These are phyloP conservation scores for Helleia helle DNA, from an alignment of 2,888 invertebrate genomes.

Conservation along the genomic window DNA sequence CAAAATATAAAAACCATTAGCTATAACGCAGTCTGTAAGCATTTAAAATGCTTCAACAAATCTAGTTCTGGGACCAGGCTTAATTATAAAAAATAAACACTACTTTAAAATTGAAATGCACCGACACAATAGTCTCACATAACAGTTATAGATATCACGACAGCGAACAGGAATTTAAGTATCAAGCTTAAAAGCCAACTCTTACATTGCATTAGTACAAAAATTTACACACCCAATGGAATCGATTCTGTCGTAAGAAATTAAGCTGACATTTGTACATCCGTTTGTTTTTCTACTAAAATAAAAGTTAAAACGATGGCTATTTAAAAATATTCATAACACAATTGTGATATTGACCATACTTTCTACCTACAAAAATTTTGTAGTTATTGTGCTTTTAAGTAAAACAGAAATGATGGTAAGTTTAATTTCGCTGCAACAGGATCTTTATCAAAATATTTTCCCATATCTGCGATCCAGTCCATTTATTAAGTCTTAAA, in stretches of 20 bases:
- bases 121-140: neutral
- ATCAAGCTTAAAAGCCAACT: neutral
- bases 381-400: too few relatives aligned
- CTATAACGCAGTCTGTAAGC: too few relatives aligned
- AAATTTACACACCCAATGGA: neutral
- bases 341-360: too few relatives aligned
- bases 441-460: neutral
- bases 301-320: too few relatives aligned
- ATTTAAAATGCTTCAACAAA: neutral
- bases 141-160: neutral
- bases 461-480: neutral
- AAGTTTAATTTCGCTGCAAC: too few relatives aligned
- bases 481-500: neutral
- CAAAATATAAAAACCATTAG: too few relatives aligned
- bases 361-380: too few relatives aligned
- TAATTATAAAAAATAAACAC: conserved; percentile 5
- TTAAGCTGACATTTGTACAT: too few relatives aligned
- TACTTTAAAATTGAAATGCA: conserved; percentile 1
- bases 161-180: neutral
- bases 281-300: too few relatives aligned
- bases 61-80: neutral
- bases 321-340: too few relatives aligned
- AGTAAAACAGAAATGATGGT: too few relatives aligned
- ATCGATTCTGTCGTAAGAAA: neutral
- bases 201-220: neutral